Conservation (phyloP, 1,140 invertebrate genomes). For the Drosophila pectinifera region DNA sequence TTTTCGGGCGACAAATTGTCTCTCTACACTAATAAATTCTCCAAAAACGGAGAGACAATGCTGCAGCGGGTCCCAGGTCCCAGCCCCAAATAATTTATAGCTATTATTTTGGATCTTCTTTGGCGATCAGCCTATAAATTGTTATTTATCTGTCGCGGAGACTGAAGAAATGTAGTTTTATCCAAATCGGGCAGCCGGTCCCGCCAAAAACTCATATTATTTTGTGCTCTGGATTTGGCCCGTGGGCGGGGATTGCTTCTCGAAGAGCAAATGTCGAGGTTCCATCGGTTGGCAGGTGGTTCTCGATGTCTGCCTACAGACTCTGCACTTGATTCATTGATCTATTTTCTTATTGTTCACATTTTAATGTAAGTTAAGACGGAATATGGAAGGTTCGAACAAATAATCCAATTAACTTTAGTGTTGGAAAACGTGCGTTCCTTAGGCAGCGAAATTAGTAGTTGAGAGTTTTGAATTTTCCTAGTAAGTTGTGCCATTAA, state of each 20-base stretch:
- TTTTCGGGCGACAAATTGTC: slow-evolving; percentile 47
- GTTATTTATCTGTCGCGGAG: slow-evolving; percentile 41
- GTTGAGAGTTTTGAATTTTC: too few relatives aligned
- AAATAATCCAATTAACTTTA: background rate
- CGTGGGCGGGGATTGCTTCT: slow-evolving; percentile 52
- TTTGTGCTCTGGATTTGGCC: slow-evolving; percentile 17
- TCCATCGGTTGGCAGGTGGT: slow-evolving; percentile 27
- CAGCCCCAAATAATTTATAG: slow-evolving; percentile 54
- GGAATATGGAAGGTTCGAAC: too few relatives aligned
- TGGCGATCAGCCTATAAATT: slow-evolving; percentile 65
- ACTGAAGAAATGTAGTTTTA: slow-evolving; percentile 59
- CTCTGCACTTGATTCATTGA: background rate
- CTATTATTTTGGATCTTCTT: slow-evolving; percentile 51
- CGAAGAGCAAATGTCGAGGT: slow-evolving; percentile 27
- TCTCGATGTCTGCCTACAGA: slow-evolving; percentile 15
- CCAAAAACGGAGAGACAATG: slow-evolving; percentile 33
- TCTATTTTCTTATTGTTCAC: slow-evolving; percentile 9
- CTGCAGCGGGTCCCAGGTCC: slow-evolving; percentile 13
- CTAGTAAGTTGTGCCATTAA: too few relatives aligned
- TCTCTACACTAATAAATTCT: slow-evolving; percentile 17
- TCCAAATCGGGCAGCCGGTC: slow-evolving; percentile 62
- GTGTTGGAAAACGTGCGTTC: background rate
- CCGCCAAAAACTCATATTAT: slow-evolving; percentile 36
- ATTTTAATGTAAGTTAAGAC: background rate
- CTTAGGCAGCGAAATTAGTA: background rate